Percentiles rank a stretch among this genome's conserved stretches.
Evolutionary conservation across 2,888 invertebrate species (phyloP).

Genomic region (Drosophila picticornis): DNA sequence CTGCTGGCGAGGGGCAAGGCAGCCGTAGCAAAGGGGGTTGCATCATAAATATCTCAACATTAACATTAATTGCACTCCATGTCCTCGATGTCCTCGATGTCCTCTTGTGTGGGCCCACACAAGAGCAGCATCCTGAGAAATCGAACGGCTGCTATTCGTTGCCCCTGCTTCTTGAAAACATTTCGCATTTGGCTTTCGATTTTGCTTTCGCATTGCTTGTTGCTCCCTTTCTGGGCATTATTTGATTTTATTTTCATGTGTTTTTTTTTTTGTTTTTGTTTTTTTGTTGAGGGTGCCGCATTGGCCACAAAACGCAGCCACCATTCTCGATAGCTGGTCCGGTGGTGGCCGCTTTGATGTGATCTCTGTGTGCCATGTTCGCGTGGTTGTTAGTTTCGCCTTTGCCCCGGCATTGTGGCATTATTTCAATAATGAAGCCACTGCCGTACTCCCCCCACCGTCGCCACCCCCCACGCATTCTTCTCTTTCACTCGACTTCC

Average conservation of each 20-base stretch:
- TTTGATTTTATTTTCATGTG: conserved; percentile 1
- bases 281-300: conserved; percentile 56
- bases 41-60: conserved; percentile 83
- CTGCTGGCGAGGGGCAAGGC: background rate
- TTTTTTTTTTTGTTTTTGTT: conserved; percentile 5
- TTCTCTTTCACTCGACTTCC: conserved; percentile 25
- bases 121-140: conserved; percentile 74
- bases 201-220: conserved; percentile 1
- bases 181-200: conserved; percentile 9
- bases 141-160: conserved; percentile 66
- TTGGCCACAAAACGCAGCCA: conserved; percentile 65
- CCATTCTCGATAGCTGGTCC: conserved; percentile 41
- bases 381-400: conserved; percentile 55
- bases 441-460: conserved; percentile 15
- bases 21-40: conserved; percentile 64
- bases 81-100: conserved; percentile 84
- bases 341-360: conserved; percentile 62
- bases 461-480: conserved; percentile 35
- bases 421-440: conserved; percentile 78
- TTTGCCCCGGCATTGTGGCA: conserved; percentile 50
- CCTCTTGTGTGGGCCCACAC: conserved; percentile 82
- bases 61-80: conserved; percentile 84
- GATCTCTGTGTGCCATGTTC: conserved; percentile 56
- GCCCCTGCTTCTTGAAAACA: conserved; percentile 11
- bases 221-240: conserved; percentile 19